These are phyloP conservation scores for Halictus rubicundus DNA, from an alignment of 1,140 invertebrate genomes.

Conservation along the genomic window DNA sequence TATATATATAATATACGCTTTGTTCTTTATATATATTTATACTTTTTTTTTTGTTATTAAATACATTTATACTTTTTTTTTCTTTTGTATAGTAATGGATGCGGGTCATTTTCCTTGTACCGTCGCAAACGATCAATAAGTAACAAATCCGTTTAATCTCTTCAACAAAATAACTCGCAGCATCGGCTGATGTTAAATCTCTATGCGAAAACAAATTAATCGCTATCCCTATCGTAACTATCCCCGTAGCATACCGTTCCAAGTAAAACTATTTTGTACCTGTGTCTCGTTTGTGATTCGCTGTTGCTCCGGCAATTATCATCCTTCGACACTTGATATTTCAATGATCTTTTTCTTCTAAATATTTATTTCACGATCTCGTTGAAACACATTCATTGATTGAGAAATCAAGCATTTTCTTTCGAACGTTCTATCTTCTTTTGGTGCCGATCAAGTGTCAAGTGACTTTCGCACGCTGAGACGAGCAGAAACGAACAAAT, in stretches of 20 bases:
- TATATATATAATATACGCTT: conserved; percentile 69
- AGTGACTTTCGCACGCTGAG: not conserved
- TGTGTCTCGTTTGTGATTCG: conserved; percentile 55
- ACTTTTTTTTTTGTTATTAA: conserved; percentile 51
- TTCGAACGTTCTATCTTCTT: too few relatives aligned
- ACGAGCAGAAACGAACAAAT: not conserved
- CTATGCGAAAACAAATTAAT: conserved; percentile 33
- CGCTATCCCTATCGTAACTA: conserved; percentile 22
- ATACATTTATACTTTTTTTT: conserved; percentile 56
- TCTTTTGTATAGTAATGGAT: conserved; percentile 48
- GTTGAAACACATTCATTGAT: too few relatives aligned
- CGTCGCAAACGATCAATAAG: conserved; percentile 59
- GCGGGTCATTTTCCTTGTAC: conserved; percentile 32
- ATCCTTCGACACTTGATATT: too few relatives aligned
- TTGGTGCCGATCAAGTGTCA: not conserved
- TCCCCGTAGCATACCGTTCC: not conserved
- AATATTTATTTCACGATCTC: not conserved
- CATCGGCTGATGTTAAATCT: conserved; percentile 27
- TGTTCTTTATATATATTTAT: conserved; percentile 66
- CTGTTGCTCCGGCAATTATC: conserved; percentile 62
- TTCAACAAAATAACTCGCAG: conserved; percentile 48
- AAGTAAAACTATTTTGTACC: conserved; percentile 55
- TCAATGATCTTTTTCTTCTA: too few relatives aligned
- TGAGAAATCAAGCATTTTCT: too few relatives aligned
- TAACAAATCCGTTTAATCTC: conserved; percentile 48